Evolutionary conservation across 2,888 invertebrate genomes (phyloP).

Genomic region (Pollenia labialis): DNA sequence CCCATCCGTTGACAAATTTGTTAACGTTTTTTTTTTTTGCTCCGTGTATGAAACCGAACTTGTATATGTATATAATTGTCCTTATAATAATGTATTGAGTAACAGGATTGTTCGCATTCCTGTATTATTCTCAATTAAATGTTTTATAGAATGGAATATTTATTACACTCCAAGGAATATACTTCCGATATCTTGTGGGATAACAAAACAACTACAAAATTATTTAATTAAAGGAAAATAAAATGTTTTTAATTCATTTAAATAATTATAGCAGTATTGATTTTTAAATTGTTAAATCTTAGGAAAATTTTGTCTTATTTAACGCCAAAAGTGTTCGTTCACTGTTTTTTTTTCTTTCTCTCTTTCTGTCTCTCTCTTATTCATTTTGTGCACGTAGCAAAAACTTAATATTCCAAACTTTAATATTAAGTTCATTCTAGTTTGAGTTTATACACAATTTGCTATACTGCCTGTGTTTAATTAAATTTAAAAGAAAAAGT

Average conservation of each 20-base stretch:
- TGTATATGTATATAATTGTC: not conserved
- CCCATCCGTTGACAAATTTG: too few species aligned
- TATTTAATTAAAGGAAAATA: too few species aligned
- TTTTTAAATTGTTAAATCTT: too few species aligned
- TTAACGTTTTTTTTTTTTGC: too few species aligned
- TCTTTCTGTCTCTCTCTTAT: not conserved
- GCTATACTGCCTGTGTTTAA: not conserved
- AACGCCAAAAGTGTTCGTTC: too few species aligned
- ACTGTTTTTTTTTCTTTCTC: too few species aligned
- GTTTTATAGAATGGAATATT: slow-evolving; percentile 11
- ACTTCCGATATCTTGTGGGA: too few species aligned
- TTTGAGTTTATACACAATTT: not conserved
- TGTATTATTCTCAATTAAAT: slow-evolving; percentile 47
- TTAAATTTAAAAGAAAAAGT: slow-evolving; percentile 7
- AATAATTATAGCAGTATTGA: too few species aligned
- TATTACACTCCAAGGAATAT: not conserved
- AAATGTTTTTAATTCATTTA: too few species aligned
- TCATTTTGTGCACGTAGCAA: not conserved
- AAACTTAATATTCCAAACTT: slow-evolving; percentile 14
- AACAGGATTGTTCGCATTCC: slow-evolving; percentile 17
- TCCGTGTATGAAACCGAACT: too few species aligned
- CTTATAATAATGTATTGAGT: slow-evolving; percentile 32
- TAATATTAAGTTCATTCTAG: slow-evolving; percentile 1
- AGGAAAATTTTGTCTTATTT: too few species aligned
- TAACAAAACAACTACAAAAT: too few species aligned